Conservation (phyloP, 2,888 invertebrate genomes). For the Drosophila differens region DNA sequence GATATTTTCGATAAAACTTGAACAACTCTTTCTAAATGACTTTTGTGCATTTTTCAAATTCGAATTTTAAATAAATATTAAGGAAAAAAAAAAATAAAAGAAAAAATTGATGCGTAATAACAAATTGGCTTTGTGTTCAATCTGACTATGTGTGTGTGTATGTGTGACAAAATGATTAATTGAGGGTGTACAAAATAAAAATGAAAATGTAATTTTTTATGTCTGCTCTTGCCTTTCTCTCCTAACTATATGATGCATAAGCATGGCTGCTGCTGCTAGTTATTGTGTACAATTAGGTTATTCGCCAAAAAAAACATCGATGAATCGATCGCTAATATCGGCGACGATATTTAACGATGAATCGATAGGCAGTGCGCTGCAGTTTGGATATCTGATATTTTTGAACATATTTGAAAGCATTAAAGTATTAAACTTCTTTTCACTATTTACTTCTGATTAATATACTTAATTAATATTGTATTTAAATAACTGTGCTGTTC, state of each 20-base stretch:
- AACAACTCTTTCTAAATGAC: background rate
- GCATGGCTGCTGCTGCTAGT: conserved; percentile 18
- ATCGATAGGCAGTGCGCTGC: background rate
- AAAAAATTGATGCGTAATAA: conserved; percentile 1
- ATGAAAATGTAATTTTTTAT: conserved; percentile 11
- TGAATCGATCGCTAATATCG: conserved; percentile 24
- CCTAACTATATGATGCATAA: conserved; percentile 38
- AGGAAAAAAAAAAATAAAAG: conserved; percentile 7
- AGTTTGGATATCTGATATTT: background rate
- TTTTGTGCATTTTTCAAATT: background rate
- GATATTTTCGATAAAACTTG: conserved; percentile 1
- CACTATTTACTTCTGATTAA: background rate
- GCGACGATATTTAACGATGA: background rate
- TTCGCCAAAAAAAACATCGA: conserved; percentile 1
- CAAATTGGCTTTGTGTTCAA: conserved; percentile 8
- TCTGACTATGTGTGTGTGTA: conserved; percentile 11
- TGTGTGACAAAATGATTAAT: conserved; percentile 20
- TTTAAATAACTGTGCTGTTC: background rate
- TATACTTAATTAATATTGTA: background rate
- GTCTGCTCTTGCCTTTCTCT: conserved; percentile 49
- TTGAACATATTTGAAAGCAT: background rate
- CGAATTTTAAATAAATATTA: conserved; percentile 1
- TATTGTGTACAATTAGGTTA: conserved; percentile 7
- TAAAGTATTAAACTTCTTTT: background rate
- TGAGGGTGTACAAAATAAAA: conserved; percentile 13